These are phyloP conservation scores for Blastobasis adustella DNA, from an alignment of 2,888 invertebrate species.

Conservation along the genomic window DNA sequence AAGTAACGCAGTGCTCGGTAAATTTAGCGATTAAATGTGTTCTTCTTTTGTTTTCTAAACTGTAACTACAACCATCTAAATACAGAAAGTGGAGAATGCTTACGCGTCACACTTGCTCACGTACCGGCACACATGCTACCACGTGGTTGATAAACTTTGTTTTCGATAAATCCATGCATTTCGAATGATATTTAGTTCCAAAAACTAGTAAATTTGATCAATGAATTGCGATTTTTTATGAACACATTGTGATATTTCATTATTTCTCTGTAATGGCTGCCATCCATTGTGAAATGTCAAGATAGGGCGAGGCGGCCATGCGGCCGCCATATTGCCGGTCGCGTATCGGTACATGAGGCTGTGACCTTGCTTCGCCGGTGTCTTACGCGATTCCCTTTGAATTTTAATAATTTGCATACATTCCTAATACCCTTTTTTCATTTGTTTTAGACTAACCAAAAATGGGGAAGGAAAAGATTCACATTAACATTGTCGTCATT, in stretches of 20 bases:
- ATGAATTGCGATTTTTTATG: too few species aligned
- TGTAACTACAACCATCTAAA: conserved; percentile 20
- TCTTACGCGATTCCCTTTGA: conserved; percentile 27
- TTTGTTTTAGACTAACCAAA: conserved; percentile 75
- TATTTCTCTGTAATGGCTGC: conserved; percentile 51
- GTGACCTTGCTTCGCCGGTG: conserved; percentile 63
- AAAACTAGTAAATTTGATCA: too few species aligned
- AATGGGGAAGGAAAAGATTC: conserved; percentile 98
- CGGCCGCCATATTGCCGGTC: conserved; percentile 73
- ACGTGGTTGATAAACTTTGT: conserved; percentile 60
- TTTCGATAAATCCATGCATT: conserved; percentile 20
- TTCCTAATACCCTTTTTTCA: conserved; percentile 18
- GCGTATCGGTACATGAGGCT: conserved; percentile 55
- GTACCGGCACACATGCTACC: conserved; percentile 58
- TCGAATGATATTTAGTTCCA: too few species aligned
- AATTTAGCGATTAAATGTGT: not conserved
- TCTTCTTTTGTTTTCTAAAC: conserved; percentile 22
- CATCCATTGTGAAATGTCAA: conserved; percentile 70
- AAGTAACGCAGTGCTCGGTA: too few species aligned
- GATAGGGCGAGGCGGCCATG: conserved; percentile 74
- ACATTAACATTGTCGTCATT: conserved; percentile 99
- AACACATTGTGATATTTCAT: conserved; percentile 10
- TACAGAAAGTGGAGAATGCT: conserved; percentile 44
- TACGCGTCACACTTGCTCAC: conserved; percentile 66
- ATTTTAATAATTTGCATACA: too few species aligned